A percentile compares a stretch with the other conserved stretches of the same genome.
phyloP scores from a whole-genome alignment of 2,113 vertebrate species.

The Apodemus sylvaticus region DNA sequence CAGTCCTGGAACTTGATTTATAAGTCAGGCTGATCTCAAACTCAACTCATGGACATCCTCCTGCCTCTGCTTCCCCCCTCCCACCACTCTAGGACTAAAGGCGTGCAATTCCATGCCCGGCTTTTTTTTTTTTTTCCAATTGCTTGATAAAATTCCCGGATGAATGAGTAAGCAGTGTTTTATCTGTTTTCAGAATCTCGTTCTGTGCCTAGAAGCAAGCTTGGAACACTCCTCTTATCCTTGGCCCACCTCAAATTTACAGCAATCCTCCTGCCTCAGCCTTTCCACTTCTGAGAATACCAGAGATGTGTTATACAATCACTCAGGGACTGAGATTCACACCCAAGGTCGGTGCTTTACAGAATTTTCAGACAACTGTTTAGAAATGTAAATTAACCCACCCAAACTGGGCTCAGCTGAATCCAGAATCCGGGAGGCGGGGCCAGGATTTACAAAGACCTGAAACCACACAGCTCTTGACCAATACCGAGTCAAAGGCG shows the following conservation, averaged over 20 bases:
- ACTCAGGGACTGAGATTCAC: background rate
- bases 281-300: background rate
- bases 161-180: background rate
- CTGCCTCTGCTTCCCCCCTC: background rate
- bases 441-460: background rate
- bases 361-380: background rate
- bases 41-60: background rate
- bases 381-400: constrained; percentile 53
- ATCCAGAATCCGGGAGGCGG: background rate
- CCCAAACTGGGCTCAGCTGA: background rate
- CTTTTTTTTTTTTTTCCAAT: background rate
- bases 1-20: too few species aligned
- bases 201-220: background rate
- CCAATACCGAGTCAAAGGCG: too few species aligned
- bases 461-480: too few species aligned
- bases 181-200: background rate
- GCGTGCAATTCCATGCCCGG: background rate
- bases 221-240: background rate
- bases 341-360: background rate
- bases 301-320: accelerated
- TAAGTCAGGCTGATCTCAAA: background rate
- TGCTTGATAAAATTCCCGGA: background rate
- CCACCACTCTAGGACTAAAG: background rate
- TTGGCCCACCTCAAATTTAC: too few species aligned
- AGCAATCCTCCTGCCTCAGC: background rate